A percentile compares a stretch with the other conserved stretches of the same genome.
These are phyloP conservation scores for Ochotona curzoniae DNA, from an alignment of 2,113 vertebrate species.

Conservation along the genomic window DNA sequence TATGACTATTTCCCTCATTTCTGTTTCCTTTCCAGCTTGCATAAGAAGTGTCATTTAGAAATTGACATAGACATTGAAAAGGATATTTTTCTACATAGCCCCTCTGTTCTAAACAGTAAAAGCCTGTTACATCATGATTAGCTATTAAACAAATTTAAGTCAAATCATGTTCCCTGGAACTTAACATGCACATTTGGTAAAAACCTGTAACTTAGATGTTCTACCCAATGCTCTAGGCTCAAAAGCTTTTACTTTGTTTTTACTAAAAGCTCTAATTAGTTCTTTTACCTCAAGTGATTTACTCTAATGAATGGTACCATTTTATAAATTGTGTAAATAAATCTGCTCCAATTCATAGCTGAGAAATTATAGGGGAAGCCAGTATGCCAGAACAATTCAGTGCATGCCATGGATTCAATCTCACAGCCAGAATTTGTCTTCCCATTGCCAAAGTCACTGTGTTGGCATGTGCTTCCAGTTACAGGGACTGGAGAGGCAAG, in stretches of 20 bases:
- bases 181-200: conserved; percentile 47
- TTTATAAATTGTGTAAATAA: conserved; percentile 72
- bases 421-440: neutral
- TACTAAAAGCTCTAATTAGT: conserved; percentile 67
- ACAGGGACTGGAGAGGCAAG: neutral
- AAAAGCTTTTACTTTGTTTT: conserved; percentile 61
- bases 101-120: conserved; percentile 56
- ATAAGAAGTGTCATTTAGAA: conserved; percentile 25
- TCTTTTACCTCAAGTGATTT: conserved; percentile 68
- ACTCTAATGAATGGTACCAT: conserved; percentile 58
- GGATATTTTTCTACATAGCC: conserved; percentile 22
- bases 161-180: conserved; percentile 32
- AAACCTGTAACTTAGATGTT: conserved; percentile 44
- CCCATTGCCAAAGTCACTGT: neutral
- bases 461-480: neutral
- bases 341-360: conserved; percentile 35
- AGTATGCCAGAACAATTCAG: neutral
- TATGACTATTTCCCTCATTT: neutral
- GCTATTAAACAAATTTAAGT: conserved; percentile 45
- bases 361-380: conserved; percentile 38
- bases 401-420: neutral
- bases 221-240: neutral
- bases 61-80: neutral
- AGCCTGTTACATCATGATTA: conserved; percentile 38
- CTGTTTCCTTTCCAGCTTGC: neutral